Evolutionary conservation across 2,797 vertebrate species (phyloP), one percentile per base, ranked within the genome.

Genomic region (Aulostomus chinensis): DNA sequence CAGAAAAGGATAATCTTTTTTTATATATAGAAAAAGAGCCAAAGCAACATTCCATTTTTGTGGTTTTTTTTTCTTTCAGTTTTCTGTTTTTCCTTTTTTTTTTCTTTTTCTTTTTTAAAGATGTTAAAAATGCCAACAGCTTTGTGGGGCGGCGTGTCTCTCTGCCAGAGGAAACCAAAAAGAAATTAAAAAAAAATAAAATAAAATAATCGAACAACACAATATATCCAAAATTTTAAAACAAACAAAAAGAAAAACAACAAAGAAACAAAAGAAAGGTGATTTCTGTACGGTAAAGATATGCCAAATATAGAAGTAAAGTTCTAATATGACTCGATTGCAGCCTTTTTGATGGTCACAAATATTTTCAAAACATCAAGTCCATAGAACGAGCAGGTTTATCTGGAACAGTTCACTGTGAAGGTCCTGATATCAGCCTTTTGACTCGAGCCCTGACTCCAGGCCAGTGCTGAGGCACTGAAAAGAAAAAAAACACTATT

Each of bases 121-220:
- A 79, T 88, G 85, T 93, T 91, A 89, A 90, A 89, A 93, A 92
- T 86, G 86, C 85, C 83, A 86, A 91, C 91, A 93, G 90, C 90
- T 87, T 73, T 5, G 68, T 81, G 57, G 78, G 82, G 77, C 86
- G 83, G 76, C 62, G 61, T 79, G 55, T 60, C 77, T 80, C 83
- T 80, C 83, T 74, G 34, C 42, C 43, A 64, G 61, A 71, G 54
- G 36, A 66, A 76, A 76, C 74, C 52, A 0, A 78, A 81, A 72
- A 64, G 17, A 7, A 66, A 73, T 28, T 21, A 68, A 76, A 73
- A 47, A 17, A 39, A 80, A 73, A 48, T 42, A 31, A 68, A 63
- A 50, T 31, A 33, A 52, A 76, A 67, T 35, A 29, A 63, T 85
- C 73, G 88, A 89, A 86, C 78, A 93, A 90, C 90, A 93, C 88